Conservation (phyloP, 2,888 invertebrate species). For the Danaus chrysippus region DNA sequence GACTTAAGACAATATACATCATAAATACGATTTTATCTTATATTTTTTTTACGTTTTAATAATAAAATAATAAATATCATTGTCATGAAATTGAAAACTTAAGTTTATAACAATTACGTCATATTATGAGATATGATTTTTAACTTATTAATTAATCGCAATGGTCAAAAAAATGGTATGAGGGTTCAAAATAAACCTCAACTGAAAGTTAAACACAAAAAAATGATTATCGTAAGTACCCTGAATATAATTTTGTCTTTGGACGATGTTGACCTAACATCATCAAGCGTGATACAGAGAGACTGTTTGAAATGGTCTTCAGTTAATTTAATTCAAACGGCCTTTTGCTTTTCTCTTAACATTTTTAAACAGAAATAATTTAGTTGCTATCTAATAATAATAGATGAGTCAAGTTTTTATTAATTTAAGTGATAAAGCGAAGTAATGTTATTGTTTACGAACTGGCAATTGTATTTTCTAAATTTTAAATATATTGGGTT, state of each 20-base stretch:
- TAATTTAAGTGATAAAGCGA: too few species aligned
- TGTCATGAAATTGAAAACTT: too few species aligned
- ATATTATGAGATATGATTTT: too few species aligned
- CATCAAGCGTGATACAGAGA: slow-evolving; percentile 15
- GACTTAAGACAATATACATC: not conserved
- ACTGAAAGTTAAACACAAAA: too few species aligned
- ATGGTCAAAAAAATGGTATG: too few species aligned
- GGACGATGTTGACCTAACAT: slow-evolving; percentile 10
- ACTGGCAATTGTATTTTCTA: too few species aligned
- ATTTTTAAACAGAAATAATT: not conserved
- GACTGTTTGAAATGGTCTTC: slow-evolving; percentile 18
- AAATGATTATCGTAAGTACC: not conserved
- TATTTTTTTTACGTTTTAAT: not conserved
- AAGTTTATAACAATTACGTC: too few species aligned
- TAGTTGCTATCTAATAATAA: not conserved
- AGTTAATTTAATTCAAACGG: slow-evolving; percentile 20
- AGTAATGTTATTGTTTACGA: too few species aligned
- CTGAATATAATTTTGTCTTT: not conserved
- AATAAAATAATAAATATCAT: not conserved
- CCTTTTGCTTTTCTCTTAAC: not conserved
- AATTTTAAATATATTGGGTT: too few species aligned
- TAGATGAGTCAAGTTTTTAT: too few species aligned
- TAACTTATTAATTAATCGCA: too few species aligned
- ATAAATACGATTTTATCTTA: not conserved
- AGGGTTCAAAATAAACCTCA: too few species aligned